Evolutionary conservation across 1,140 invertebrate genomes (phyloP), one percentile per base, ranked within the genome.

Genomic region (Eulimnadia texana): DNA sequence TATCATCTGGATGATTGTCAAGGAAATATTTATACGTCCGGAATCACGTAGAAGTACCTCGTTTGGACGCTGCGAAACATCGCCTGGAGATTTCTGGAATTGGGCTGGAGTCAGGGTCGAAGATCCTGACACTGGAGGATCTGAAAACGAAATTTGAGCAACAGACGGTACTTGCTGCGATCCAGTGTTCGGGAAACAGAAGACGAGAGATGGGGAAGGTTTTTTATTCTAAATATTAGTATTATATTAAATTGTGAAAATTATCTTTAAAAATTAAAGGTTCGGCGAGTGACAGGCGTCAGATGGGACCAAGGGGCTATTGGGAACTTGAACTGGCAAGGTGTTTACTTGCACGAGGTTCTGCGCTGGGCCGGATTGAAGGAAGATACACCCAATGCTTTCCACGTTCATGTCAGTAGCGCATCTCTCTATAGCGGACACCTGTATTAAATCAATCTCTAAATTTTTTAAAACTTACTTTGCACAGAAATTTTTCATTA

Each of bases 161-260:
- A 55, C 69, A 73, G 62, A 72, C 70, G 11, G 70, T 81, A 2
- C 72, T 70, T 0, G 71, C 76, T 16, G 72, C 75, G 1, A 67
- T 82, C 23, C 78, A 80, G 68, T 83, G 81, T 72, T 78, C 79
- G 22, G 82, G 82, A 3, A 84, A 84, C 68, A 67, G 80, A 19
- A 68, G 82, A 29, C 74, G 75, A 59, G 79, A 81, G 65, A 79
- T 83, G 77, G 54, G 65, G 66, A 50, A 24, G 24, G 49, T 57
- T 22, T 50, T 27, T 65, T 20, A 3, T 3, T 23, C 60, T n/a
- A 6, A 28, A 42, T 55, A 22, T 11, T 25, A 28, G 2, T 27
- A 20, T 51, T 22, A 13, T n/a, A n/a, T n/a, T n/a, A n/a, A n/a
- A n/a, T n/a, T n/a, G n/a, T n/a, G n/a, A n/a, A n/a, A n/a, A n/a